phyloP scores from a whole-genome alignment of 2,113 vertebrate species.

The Pipra filicauda region DNA sequence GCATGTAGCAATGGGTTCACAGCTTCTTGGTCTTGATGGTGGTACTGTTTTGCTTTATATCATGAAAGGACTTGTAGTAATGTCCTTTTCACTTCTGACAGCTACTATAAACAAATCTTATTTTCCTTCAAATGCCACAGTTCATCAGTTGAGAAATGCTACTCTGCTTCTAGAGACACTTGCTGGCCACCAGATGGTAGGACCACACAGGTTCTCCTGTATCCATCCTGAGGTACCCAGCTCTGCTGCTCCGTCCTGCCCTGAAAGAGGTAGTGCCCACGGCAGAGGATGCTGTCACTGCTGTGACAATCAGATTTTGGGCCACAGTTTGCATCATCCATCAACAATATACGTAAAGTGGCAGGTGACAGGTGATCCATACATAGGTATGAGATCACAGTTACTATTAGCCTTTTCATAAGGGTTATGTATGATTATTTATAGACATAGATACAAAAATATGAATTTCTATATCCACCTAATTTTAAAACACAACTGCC shows the following conservation, averaged over 20 bases:
- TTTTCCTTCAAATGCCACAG: background rate
- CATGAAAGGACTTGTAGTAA: background rate
- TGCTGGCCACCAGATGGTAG: background rate
- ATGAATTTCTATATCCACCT: background rate
- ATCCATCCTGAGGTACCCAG: background rate
- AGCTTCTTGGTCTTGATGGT: background rate
- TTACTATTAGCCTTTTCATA: background rate
- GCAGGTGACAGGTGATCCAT: background rate
- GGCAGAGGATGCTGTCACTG: background rate
- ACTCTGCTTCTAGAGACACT: background rate
- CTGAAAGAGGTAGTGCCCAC: background rate
- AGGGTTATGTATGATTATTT: background rate
- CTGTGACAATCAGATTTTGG: background rate
- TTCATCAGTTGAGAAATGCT: background rate
- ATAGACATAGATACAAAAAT: background rate
- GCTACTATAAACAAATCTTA: background rate
- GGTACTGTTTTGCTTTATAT: background rate
- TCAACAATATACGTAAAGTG: background rate
- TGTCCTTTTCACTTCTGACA: background rate
- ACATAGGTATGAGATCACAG: fast-evolving
- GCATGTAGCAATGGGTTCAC: background rate
- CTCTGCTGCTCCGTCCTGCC: background rate
- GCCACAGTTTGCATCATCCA: background rate
- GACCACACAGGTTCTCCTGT: background rate
- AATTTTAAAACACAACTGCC: background rate